Evolutionary conservation across 2,113 vertebrate species (phyloP), one percentile per base, ranked within the genome.

Genomic region (Podilymbus podiceps): DNA sequence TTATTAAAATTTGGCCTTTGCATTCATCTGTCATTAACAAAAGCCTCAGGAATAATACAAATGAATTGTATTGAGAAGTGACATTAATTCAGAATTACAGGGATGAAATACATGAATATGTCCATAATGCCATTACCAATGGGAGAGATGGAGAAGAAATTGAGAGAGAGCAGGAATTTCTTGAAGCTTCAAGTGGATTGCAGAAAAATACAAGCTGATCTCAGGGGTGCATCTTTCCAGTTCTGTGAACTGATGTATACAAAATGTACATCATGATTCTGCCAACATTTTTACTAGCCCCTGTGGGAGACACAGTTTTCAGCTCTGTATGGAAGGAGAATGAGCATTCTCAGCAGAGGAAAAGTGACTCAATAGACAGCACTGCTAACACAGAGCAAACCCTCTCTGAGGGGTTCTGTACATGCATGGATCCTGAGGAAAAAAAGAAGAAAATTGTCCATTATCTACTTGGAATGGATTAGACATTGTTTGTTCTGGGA

Each of bases 181-280:
- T 88, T 90, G 23, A 90, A 67, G 20, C 14, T 92, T 78, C 23
- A 62, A 62, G 47, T 40, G 47, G 20, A 49, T 53, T 85, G 30
- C 60, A 92, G n/a, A 90, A 78, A 90, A 82, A 75, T 23, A 38
- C 35, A 66, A 49, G 18, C 24, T 88, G 52, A 85, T 95, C 62
- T 94, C 87, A 89, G n/a, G 28, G 30, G 73, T 84, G 23, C 44
- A 21, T 89, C 85, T 74, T 86, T 95, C 58, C 40, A 80, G 35
- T 68, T 89, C 76, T 91, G 40, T 69, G 81, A 93, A 81, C 28
- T 87, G 76, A 66, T 87, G 25, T 76, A 28, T 92, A 92, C 83
- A 96, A 95, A 95, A 79, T 2, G 8, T 28, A 78, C 44, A 75
- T 91, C 90, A 73, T 91, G 79, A 94, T 69, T 91, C 87, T 90